Evolutionary conservation across 2,888 invertebrate species (phyloP).

Genomic region (Latrodectus elegans): DNA sequence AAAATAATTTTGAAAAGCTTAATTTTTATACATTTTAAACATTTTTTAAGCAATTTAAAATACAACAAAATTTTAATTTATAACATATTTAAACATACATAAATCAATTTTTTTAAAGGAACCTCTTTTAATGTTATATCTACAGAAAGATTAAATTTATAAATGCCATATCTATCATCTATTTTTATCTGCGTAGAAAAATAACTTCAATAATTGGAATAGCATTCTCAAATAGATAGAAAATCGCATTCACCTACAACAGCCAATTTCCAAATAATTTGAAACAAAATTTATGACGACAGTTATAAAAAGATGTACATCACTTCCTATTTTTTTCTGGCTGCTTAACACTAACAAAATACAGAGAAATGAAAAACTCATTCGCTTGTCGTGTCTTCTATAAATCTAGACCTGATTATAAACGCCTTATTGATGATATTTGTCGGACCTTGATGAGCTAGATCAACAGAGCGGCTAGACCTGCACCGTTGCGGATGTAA

Average conservation of each 20-base stretch:
- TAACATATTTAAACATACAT: no score
- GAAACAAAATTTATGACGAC: background rate
- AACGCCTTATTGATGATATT: slow-evolving; percentile 46
- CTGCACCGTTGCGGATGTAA: slow-evolving; percentile 58
- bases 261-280: background rate
- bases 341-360: background rate
- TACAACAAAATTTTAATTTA: no score
- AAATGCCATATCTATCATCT: no score
- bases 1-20: no score
- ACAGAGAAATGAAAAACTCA: slow-evolving; percentile 3
- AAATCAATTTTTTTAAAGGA: no score
- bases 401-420: slow-evolving; percentile 51
- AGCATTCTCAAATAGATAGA: background rate
- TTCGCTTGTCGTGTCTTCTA: slow-evolving; percentile 19
- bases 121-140: no score
- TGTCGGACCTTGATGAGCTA: slow-evolving; percentile 44
- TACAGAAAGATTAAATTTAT: no score
- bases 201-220: background rate
- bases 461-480: slow-evolving; percentile 33
- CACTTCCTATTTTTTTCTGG: background rate
- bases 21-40: no score
- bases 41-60: no score
- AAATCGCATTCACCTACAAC: background rate
- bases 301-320: background rate
- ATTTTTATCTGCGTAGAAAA: background rate